Base-by-base conservation (phyloP, 2,797 vertebrate species). In the Silurus aristotelis region DNA sequence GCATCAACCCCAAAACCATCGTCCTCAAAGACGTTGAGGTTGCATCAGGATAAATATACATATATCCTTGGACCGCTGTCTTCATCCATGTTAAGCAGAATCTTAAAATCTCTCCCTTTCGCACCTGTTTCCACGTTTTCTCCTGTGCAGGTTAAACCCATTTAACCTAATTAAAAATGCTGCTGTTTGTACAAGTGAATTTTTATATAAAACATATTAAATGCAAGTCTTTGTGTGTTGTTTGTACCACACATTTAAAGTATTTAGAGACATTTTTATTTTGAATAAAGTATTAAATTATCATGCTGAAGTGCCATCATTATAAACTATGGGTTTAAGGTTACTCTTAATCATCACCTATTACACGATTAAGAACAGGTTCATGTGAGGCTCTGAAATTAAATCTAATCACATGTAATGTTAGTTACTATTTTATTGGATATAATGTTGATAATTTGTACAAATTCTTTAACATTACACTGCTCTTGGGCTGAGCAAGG, bases 1-100 rank as follows among this genome's bases (percentile, higher is more conserved):
- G 94, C 7, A 96, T 96, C 87, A 99, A 98, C 91, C 98, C 98
- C 60, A 99, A 99, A 91, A 89, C 94, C 56, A 97, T 99, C 8
- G 92, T 95, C 77, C 91, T 94, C 13, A 96, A 94, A 87, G 95
- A 95, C 85, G 92, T 95, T 1, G 89, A 95, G 5, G 89, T 93
- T 0, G 1, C 84, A 19, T 86, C 91, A 3, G 86, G 79, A 13
- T 93, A 27, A 64, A 78, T 19, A 71, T 19, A 58, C 58, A 68
- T 22, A 52, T 27, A 38, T 68, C 9, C 46, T 43, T n/a, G 12
- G 80, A 70, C 48, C 10, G 0, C 6, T 25, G 9, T 76, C 52
- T 63, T 67, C 20, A 7, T 52, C 61, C 66, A 12, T 64, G 38
- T 67, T 7, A 2, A 25, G 6, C 6, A 5, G 4, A 31, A 31